Evolutionary conservation across 2,888 invertebrate genomes (phyloP), one percentile per base, ranked within the genome.

Genomic region (Thelaira solivaga): DNA sequence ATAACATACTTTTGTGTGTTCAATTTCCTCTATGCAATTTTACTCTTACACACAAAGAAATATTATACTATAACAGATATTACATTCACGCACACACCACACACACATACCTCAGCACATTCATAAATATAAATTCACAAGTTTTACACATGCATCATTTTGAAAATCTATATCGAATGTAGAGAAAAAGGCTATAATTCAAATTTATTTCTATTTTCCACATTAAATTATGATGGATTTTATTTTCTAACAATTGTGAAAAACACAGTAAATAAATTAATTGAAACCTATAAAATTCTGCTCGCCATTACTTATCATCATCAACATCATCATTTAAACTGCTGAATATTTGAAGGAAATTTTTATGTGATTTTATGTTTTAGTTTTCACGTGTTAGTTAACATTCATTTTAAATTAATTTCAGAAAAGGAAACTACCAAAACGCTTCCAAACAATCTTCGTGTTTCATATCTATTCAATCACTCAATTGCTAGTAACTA

Each of bases 401-500:
- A n/a, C n/a, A n/a, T n/a, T n/a, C n/a, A n/a, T n/a, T n/a, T n/a
- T n/a, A n/a, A n/a, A n/a, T n/a, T n/a, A n/a, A n/a, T n/a, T n/a
- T n/a, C n/a, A n/a, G n/a, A n/a, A n/a, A n/a, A n/a, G n/a, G n/a
- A n/a, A n/a, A n/a, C n/a, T n/a, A n/a, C n/a, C n/a, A n/a, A n/a
- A n/a, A n/a, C n/a, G n/a, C n/a, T n/a, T n/a, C 13, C 1, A 13
- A 4, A 36, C 2, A 57, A 8, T 16, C 8, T 71, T 61, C 61
- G 39, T 71, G 61, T 51, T 71, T 41, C 4, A n/a, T 51, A 71
- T 71, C 69, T 10, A 43, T 34, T 22, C 34, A 41, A 61, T 61
- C 61, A 7, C 13, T 8, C 16, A 43, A 43, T 71, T 51, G 43
- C 24, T 39, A 51, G 18, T 22, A 29, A 57, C 47, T 31, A 10